Evolutionary conservation across 2,797 vertebrate species (phyloP).

Genomic region (Lepus townsendii): DNA sequence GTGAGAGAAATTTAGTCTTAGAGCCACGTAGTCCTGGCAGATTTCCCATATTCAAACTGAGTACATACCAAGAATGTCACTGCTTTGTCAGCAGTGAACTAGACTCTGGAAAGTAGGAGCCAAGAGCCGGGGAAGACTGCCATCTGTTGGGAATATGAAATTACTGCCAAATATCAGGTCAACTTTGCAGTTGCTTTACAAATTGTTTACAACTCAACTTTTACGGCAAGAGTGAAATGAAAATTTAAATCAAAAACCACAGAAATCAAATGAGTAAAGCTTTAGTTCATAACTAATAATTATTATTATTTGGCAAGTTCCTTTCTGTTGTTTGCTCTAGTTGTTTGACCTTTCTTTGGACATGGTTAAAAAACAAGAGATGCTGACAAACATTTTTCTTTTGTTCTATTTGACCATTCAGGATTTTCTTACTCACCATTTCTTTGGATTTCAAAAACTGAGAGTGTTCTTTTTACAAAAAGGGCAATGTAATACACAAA

Average conservation of each 20-base stretch:
- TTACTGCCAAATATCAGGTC: conserved; percentile 41
- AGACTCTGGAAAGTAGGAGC: not conserved
- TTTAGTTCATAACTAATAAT: not conserved
- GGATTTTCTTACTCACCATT: conserved; percentile 12
- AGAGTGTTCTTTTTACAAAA: not conserved
- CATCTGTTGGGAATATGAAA: conserved; percentile 69
- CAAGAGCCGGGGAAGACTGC: conserved; percentile 69
- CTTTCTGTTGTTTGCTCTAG: not conserved
- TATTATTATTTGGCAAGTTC: not conserved
- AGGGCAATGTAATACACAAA: not conserved
- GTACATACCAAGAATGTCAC: not conserved
- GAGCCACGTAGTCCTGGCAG: conserved; percentile 61
- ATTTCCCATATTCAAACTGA: conserved; percentile 61
- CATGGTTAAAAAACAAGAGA: not conserved
- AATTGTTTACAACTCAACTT: not conserved
- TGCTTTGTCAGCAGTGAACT: conserved; percentile 18
- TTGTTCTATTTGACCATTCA: conserved; percentile 11
- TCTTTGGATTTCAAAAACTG: conserved; percentile 28
- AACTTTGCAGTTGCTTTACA: not conserved
- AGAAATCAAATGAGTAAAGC: not conserved
- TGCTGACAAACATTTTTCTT: not conserved
- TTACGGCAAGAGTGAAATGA: conserved; percentile 27
- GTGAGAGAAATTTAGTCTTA: conserved; percentile 72
- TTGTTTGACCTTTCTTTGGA: not conserved
- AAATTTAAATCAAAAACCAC: conserved; percentile 38